Evolutionary conservation across 2,888 invertebrate genomes (phyloP), one percentile per base, ranked within the genome.

Genomic region (Drosophila anomalata): DNA sequence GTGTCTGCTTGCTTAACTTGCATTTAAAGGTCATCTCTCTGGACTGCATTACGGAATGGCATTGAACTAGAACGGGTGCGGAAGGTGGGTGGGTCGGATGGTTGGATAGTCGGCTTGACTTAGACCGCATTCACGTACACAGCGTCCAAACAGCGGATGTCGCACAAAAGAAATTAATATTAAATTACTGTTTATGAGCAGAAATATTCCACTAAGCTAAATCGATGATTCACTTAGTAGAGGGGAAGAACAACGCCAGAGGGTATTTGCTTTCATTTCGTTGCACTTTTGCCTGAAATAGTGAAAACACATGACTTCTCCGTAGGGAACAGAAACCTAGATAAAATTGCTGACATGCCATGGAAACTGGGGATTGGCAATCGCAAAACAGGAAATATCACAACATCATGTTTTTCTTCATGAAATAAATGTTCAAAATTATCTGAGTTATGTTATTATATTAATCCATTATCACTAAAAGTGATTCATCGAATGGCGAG

Each of bases 21-120:
- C 84, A 83, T 80, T 81, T 79, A 83, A 79, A 81, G 83, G 80
- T 83, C 83, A 80, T 80, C 80, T 58, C 51, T 60, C 29, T 39
- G 47, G 36, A 39, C 47, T 55, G 58, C 52, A 51, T 39, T 58
- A 24, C 48, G 17, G 14, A 73, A 50, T 67, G 67, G 71, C 62
- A 73, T 63, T 78, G 78, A 77, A 75, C 78, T 75, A 72, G 75
- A 73, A 66, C 54, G 36, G 9, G 14, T 3, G 44, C 20, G 14
- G 39, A 31, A 9, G 42, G 31, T 14, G 50, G 53, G 26, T 17
- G 41, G 41, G 41, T 36, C 4, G 36, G 36, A 24, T 22, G 4
- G 22, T 24, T 24, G 22, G n/a, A 12, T 42, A 9, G 22, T 12
- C 3, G 55, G 26, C 1, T 17, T 3, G 24, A 5, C 29, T 22